Conservation (phyloP, 1,140 invertebrate genomes). For the Philopotamus ludificatus region DNA sequence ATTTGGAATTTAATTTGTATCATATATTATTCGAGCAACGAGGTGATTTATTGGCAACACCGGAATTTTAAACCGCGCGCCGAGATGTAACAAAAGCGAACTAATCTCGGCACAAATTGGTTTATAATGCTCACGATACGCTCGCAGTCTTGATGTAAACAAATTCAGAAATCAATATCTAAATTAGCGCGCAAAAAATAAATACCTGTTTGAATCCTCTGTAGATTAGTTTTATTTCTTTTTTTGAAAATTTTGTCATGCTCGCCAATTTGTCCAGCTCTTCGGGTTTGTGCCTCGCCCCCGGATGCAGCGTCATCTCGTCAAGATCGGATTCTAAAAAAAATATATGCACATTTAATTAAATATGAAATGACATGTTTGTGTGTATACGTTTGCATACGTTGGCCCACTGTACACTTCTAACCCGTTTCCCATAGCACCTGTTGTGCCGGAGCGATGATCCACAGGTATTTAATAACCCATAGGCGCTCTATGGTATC, state of each 20-base stretch:
- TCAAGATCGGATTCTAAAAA: slow-evolving; percentile 73
- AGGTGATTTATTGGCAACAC: background rate
- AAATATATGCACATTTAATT: background rate
- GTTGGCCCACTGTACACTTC: background rate
- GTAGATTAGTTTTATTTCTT: slow-evolving; percentile 92
- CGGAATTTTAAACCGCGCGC: no score
- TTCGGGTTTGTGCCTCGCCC: slow-evolving; percentile 76
- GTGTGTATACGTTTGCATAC: background rate
- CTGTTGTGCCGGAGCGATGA: slow-evolving; percentile 21
- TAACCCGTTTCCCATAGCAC: slow-evolving; percentile 12
- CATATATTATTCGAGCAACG: background rate
- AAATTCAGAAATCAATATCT: background rate
- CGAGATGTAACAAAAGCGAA: no score
- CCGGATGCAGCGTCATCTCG: slow-evolving; percentile 62
- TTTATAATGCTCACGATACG: no score
- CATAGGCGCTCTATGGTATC: background rate
- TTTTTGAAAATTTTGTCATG: slow-evolving; percentile 81
- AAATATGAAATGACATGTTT: background rate
- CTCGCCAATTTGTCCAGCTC: slow-evolving; percentile 78
- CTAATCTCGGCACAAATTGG: no score
- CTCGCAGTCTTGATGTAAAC: no score
- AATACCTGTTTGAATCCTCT: slow-evolving; percentile 85
- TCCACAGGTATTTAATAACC: slow-evolving; percentile 30
- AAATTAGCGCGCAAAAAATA: background rate
- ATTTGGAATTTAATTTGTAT: background rate